Evolutionary conservation across 2,797 vertebrate genomes (phyloP).

Genomic region (Pseudopleuronectes americanus): DNA sequence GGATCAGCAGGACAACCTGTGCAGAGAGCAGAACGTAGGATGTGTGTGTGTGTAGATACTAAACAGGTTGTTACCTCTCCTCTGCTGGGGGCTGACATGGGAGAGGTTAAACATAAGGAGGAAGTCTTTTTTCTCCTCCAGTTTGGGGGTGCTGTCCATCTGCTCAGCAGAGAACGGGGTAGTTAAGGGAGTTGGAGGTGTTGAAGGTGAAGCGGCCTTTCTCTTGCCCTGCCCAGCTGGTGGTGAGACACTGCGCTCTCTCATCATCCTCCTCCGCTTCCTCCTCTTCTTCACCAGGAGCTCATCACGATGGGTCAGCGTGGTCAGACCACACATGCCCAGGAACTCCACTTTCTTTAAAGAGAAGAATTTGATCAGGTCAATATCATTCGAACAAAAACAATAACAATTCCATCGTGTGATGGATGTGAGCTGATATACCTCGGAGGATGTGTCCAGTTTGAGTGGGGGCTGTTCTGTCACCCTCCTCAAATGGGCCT

Average conservation of each 20-base stretch:
- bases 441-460: conserved; percentile 90
- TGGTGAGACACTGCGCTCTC: conserved; percentile 89
- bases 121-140: conserved; percentile 92
- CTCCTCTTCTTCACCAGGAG: conserved; percentile 87
- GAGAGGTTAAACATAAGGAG: conserved; percentile 90
- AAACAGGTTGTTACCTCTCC: conserved; percentile 84
- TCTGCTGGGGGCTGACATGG: conserved; percentile 89
- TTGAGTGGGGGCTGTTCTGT: conserved; percentile 91
- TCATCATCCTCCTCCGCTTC: conserved; percentile 91
- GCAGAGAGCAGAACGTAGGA: conserved; percentile 33
- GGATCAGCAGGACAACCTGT: conserved; percentile 33
- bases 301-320: conserved; percentile 88
- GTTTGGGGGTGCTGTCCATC: conserved; percentile 90
- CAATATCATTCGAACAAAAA: conserved; percentile 12
- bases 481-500: conserved; percentile 90
- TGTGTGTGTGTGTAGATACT: conserved; percentile 31
- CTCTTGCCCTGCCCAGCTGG: conserved; percentile 83
- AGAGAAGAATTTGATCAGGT: conserved; percentile 17
- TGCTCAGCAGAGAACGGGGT: conserved; percentile 90
- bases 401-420: neutral
- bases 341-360: conserved; percentile 92
- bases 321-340: conserved; percentile 89
- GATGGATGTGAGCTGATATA: conserved; percentile 43
- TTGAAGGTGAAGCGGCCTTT: conserved; percentile 81
- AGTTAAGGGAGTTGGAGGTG: conserved; percentile 79